Evolutionary conservation across 1,140 invertebrate genomes (phyloP).

Genomic region (Aphaenogaster floridana): DNA sequence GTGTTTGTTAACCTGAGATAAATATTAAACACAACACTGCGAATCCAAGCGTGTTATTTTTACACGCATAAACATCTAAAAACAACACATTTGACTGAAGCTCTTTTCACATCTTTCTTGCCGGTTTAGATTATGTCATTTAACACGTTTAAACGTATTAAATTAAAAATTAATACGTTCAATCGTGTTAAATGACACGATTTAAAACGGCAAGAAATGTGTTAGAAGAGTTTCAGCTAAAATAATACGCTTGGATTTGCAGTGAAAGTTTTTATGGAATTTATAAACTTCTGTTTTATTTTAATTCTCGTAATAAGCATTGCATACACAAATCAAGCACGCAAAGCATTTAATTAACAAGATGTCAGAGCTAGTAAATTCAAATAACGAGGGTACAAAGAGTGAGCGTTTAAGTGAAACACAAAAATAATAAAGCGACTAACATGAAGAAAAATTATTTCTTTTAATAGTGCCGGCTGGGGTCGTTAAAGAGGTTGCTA

Average conservation of each 20-base stretch:
- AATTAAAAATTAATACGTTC: too few species aligned
- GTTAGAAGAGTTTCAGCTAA: too few species aligned
- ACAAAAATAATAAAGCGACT: background rate
- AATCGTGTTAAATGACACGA: too few species aligned
- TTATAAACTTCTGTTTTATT: background rate
- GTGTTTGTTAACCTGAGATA: background rate
- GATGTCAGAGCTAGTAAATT: background rate
- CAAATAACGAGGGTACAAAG: background rate
- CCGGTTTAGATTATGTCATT: too few species aligned
- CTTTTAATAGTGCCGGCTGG: slow-evolving; percentile 72
- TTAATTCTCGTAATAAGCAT: slow-evolving; percentile 11
- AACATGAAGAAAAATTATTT: slow-evolving; percentile 43
- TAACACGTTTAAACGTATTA: too few species aligned
- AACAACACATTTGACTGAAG: too few species aligned
- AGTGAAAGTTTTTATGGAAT: background rate
- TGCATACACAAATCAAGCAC: background rate
- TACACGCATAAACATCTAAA: too few species aligned
- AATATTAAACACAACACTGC: background rate
- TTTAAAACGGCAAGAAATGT: too few species aligned
- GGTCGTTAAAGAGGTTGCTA: slow-evolving; percentile 56
- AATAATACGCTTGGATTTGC: too few species aligned
- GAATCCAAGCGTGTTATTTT: too few species aligned
- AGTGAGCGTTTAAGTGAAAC: slow-evolving; percentile 23
- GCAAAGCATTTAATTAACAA: slow-evolving; percentile 10
- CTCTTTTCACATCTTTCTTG: too few species aligned